phyloP scores from a whole-genome alignment of 1,140 invertebrate species.

The Atopsyche davidsoni region DNA sequence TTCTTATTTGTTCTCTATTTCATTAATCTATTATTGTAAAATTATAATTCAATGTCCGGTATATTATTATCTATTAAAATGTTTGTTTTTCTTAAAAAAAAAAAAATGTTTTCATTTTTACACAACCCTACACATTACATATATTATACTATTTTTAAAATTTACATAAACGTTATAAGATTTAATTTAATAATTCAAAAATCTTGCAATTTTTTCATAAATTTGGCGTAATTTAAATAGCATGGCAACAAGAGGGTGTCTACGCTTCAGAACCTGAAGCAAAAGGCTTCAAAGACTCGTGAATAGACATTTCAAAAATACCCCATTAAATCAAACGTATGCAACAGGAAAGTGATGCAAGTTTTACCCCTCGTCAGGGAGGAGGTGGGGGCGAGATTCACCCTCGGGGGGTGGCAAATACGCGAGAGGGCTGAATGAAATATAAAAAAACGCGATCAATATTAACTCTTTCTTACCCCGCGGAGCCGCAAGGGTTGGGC shows the following conservation, averaged over 20 bases:
- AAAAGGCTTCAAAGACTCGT: too few relatives aligned
- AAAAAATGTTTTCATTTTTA: constrained; percentile 1
- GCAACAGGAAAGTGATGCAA: constrained; percentile 2
- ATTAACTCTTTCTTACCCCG: constrained; percentile 31
- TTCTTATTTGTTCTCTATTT: constrained; percentile 18
- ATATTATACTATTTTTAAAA: background rate
- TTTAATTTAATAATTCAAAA: too few relatives aligned
- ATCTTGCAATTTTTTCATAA: too few relatives aligned
- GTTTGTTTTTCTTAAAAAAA: constrained; percentile 27
- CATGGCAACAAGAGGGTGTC: too few relatives aligned
- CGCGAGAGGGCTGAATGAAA: constrained; percentile 25
- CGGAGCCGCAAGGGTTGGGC: constrained; percentile 28
- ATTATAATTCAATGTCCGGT: constrained; percentile 27
- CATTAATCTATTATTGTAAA: constrained; percentile 23
- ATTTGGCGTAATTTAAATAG: too few relatives aligned
- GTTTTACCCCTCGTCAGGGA: too few relatives aligned
- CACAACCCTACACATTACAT: background rate
- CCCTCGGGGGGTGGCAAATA: constrained; percentile 7
- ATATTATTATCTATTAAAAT: constrained; percentile 30
- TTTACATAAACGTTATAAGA: background rate
- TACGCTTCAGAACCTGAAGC: too few relatives aligned
- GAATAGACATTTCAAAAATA: too few relatives aligned
- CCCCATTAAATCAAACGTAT: constrained; percentile 2
- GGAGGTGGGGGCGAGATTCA: too few relatives aligned
- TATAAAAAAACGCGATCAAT: constrained; percentile 31